These are phyloP conservation scores for Caracal caracal DNA, from an alignment of 2,113 vertebrate species.

Conservation along the genomic window DNA sequence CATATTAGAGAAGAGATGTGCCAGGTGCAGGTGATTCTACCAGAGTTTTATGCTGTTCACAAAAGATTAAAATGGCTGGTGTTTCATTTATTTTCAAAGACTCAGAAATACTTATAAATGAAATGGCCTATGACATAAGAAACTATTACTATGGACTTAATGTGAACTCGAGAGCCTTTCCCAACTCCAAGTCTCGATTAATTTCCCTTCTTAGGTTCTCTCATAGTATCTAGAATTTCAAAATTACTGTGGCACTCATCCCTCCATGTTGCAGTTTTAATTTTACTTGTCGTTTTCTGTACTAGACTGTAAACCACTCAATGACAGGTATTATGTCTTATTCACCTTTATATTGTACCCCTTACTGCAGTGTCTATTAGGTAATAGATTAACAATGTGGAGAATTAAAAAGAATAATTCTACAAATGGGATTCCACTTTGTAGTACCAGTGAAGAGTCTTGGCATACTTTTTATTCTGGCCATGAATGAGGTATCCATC, in stretches of 20 bases:
- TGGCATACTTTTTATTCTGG: not conserved
- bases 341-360: not conserved
- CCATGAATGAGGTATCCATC: not conserved
- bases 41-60: not conserved
- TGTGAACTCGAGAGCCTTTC: not conserved
- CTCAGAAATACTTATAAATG: not conserved
- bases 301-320: not conserved
- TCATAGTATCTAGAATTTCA: not conserved
- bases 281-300: not conserved
- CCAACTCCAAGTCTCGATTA: not conserved
- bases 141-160: not conserved
- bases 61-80: not conserved
- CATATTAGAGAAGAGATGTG: constrained; percentile 13
- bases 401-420: not conserved
- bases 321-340: not conserved
- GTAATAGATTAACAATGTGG: not conserved
- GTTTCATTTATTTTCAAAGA: constrained; percentile 7
- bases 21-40: not conserved
- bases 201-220: not conserved
- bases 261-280: not conserved
- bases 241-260: not conserved
- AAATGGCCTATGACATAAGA: not conserved
- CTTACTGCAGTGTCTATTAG: not conserved
- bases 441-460: not conserved
- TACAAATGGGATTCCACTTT: not conserved